Base-by-base conservation (phyloP, 2,888 invertebrate genomes). In the Lacanobia wlatinum region DNA sequence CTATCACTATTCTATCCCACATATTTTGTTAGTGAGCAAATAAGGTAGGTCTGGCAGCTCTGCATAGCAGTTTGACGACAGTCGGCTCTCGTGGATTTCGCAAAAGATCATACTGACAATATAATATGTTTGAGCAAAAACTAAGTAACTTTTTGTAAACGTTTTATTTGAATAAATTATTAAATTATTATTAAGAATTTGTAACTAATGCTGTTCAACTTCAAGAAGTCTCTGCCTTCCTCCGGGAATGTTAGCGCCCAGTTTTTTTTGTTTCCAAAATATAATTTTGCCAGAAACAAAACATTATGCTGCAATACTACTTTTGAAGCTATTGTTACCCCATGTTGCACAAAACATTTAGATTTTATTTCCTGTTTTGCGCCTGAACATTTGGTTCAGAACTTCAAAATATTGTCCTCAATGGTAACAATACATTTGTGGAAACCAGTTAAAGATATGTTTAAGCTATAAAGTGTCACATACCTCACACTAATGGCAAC, bases 331-430 rank as follows among this genome's bases (percentile, higher is more conserved):
- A 61, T 61, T 60, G 23, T 23, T 67, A 61, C 14, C 10, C n/a
- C 23, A 23, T 8, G 23, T 28, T 43, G 12, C 18, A 21, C 43
- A 65, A 69, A 53, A 65, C 43, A 34, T 68, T 68, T 55, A 14
- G 14, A 68, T 3, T 70, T 46, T 7, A 9, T 58, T 70, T 21
- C 70, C 56, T 56, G 55, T 55, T 46, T 53, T 53, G 21, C 1
- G n/a, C 12, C 28, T 53, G 21, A 34, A 34, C 21, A 55, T 53
- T 70, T n/a, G 10, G 16, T 38, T 55, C 53, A 2, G 40, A 18
- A 53, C 34, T 46, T 52, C n/a, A 10, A 23, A 66, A 55, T 55
- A 55, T 53, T 55, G 10, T 67, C 55, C 34, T 38, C 8, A 55
- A 18, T 14, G 2, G n/a, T 66, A 16, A 46, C 23, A 67, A 40